Percentiles rank a stretch among this genome's conserved stretches.
Conservation (phyloP, 2,888 invertebrate species). For the Odontomyia ornata region DNA sequence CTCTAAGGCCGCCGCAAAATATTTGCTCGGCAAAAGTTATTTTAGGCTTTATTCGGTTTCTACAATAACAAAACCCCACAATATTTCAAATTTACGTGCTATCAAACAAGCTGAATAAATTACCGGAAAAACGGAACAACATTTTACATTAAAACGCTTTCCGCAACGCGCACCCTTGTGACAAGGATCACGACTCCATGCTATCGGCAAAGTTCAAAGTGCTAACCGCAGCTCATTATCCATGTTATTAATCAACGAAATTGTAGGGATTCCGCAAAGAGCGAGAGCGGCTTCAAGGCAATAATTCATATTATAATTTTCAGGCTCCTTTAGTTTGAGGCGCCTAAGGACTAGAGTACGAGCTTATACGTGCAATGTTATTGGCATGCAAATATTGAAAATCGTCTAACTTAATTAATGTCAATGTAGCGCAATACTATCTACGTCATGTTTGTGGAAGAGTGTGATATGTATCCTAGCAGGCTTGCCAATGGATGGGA, state of each 20-base stretch:
- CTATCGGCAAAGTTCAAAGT: constrained; percentile 13
- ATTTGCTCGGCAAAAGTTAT: too few relatives aligned
- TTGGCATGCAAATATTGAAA: constrained; percentile 28
- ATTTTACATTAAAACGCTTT: constrained; percentile 4
- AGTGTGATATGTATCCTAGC: too few relatives aligned
- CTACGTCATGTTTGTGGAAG: not conserved
- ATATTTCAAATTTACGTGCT: constrained; percentile 1
- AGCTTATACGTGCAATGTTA: not conserved
- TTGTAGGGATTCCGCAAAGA: not conserved
- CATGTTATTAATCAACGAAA: constrained; percentile 3
- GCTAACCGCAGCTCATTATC: constrained; percentile 26
- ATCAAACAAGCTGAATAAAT: constrained; percentile 12
- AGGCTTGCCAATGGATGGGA: too few relatives aligned
- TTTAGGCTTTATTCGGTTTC: too few relatives aligned
- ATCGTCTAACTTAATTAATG: constrained; percentile 32
- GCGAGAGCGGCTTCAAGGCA: not conserved
- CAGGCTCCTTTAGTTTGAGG: not conserved
- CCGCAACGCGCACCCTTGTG: not conserved
- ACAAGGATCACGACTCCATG: constrained; percentile 3
- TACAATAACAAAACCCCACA: not conserved
- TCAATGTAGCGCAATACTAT: constrained; percentile 7
- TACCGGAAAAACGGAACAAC: constrained; percentile 9
- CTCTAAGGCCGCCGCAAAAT: too few relatives aligned
- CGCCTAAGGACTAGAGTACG: not conserved
- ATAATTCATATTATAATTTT: constrained; percentile 12